Base-by-base conservation (phyloP, 2,888 invertebrate genomes). In the Brachylomia viminalis region DNA sequence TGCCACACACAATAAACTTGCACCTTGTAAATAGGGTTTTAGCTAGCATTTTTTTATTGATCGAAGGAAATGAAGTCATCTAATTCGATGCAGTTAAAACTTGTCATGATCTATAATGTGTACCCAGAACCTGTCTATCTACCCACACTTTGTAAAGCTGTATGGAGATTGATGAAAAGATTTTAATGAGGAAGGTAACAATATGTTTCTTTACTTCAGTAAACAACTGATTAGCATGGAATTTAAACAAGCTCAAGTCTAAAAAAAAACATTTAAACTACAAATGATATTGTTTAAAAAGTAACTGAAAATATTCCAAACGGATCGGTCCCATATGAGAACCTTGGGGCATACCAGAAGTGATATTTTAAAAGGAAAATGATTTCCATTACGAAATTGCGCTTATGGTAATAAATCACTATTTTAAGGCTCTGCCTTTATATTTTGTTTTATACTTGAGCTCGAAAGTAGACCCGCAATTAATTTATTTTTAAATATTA, bases 361-460 rank as follows among this genome's bases (percentile, higher is more conserved):
- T 65, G n/a, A 71, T 77, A 5, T 54, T 70, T 59, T 52, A 59
- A 54, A 77, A 82, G 38, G 38, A 70, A 77, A 70, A 54, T 62
- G 3, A 54, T 62, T 17, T 62, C 54, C 61, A 80, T 80, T 65
- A 64, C 38, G 30, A 77, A 64, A 77, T 69, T 77, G 58, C 70
- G 59, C 52, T 59, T 30, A 33, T 30, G 30, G 56, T n/a, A 69
- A 76, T 82, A 77, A 70, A 80, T 82, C 70, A 77, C 23, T 45
- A n/a, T 67, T 42, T 58, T 33, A 58, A 27, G 20, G 33, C 58
- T 78, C 56, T 38, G 27, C 49, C 20, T 56, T 13, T n/a, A 38
- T 20, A 45, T 68, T 47, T 58, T 75, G 10, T 79, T 45, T 45
- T 33, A 58, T 59, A 61, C 38, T 30, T 66, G 38, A 80, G 61